These are phyloP conservation scores for Eledona agricola DNA, from an alignment of 2,888 invertebrate genomes.

Conservation along the genomic window DNA sequence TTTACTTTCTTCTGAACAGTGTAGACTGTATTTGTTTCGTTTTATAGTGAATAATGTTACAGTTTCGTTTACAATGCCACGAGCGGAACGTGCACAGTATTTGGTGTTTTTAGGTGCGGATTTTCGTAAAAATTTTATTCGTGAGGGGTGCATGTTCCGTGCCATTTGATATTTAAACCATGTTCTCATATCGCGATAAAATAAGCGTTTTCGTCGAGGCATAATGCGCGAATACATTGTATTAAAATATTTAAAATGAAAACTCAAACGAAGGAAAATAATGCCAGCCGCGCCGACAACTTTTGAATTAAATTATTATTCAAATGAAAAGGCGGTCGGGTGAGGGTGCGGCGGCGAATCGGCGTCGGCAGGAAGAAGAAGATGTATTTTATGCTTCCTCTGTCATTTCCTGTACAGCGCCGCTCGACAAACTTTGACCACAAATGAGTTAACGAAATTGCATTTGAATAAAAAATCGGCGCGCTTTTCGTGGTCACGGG, in stretches of 20 bases:
- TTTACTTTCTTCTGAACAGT: too few species aligned
- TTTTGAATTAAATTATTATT: slow-evolving; percentile 59
- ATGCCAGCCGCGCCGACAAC: slow-evolving; percentile 50
- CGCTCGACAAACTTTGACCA: slow-evolving; percentile 53
- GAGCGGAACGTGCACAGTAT: too few species aligned
- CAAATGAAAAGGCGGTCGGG: slow-evolving; percentile 54
- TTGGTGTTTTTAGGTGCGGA: too few species aligned
- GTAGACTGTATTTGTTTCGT: too few species aligned
- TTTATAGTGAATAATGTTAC: too few species aligned
- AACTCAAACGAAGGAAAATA: slow-evolving; percentile 54
- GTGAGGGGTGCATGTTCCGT: too few species aligned
- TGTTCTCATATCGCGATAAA: slow-evolving; percentile 32
- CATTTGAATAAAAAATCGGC: slow-evolving; percentile 50
- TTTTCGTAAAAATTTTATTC: too few species aligned
- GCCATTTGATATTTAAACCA: slow-evolving; percentile 32
- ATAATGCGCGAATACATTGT: slow-evolving; percentile 51
- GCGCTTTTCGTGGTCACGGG: background rate
- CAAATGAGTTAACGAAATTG: slow-evolving; percentile 53
- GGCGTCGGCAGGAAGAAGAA: slow-evolving; percentile 50
- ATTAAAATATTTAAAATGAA: slow-evolving; percentile 57
- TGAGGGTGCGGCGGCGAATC: slow-evolving; percentile 42
- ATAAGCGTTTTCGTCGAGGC: slow-evolving; percentile 45
- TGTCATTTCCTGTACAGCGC: slow-evolving; percentile 53
- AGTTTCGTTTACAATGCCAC: too few species aligned
- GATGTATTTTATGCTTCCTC: slow-evolving; percentile 56